A percentile compares a stretch with the other conserved stretches of the same genome.
Conservation (phyloP, 1,140 invertebrate species). For the Drosophila carrolli region DNA sequence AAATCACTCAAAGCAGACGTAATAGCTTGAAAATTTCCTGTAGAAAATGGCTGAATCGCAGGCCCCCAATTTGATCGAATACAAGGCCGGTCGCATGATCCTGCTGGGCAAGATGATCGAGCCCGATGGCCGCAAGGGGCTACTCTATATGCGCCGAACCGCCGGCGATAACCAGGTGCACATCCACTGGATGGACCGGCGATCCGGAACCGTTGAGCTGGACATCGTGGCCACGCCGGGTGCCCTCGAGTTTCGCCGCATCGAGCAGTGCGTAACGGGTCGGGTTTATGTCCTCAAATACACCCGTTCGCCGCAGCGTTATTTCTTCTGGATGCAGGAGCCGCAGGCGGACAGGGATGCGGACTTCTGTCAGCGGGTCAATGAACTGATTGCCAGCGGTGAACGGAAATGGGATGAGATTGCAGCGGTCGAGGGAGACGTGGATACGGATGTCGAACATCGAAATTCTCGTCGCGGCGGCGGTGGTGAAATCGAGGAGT, state of each 20-base stretch:
- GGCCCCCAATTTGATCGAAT: conserved; percentile 90
- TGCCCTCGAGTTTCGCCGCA: conserved; percentile 97
- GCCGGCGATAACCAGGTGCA: conserved; percentile 97
- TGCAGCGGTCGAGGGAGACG: conserved; percentile 7
- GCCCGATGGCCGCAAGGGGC: conserved; percentile 97
- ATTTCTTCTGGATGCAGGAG: conserved; percentile 99
- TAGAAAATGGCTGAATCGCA: not conserved
- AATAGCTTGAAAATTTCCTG: conserved; percentile 1
- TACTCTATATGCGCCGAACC: conserved; percentile 94
- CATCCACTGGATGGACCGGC: conserved; percentile 98
- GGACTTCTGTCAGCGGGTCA: conserved; percentile 94
- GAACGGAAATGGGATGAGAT: not conserved
- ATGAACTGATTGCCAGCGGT: conserved; percentile 89
- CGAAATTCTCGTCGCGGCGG: not conserved
- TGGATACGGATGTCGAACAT: conserved; percentile 6
- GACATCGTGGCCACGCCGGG: conserved; percentile 99
- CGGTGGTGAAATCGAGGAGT: conserved; percentile 1
- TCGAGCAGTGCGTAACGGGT: conserved; percentile 97
- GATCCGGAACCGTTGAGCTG: conserved; percentile 87
- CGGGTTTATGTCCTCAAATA: conserved; percentile 98
- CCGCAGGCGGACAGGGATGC: conserved; percentile 97
- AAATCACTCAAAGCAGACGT: not conserved
- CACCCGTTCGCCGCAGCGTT: conserved; percentile 94
- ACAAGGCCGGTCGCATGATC: conserved; percentile 98
- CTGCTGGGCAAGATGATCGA: conserved; percentile 96